phyloP scores from a whole-genome alignment of 2,888 invertebrate genomes.

The Azorinus chamasolen region DNA sequence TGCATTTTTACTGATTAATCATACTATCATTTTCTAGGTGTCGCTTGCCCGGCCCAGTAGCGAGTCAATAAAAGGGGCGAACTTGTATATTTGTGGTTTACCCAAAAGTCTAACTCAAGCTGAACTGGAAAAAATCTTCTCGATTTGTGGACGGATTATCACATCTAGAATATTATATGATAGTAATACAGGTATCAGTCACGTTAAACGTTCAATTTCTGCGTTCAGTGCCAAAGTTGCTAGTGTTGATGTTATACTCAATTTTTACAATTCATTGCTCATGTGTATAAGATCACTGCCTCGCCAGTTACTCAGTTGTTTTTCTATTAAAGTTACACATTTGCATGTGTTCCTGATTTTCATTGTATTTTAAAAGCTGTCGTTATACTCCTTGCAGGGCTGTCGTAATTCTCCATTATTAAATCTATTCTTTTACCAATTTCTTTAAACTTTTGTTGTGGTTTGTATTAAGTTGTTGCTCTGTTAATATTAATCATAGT shows the following conservation, averaged over 20 bases:
- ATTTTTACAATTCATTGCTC: constrained; percentile 45
- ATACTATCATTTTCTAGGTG: constrained; percentile 82
- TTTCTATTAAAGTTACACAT: constrained; percentile 15
- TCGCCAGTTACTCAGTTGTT: constrained; percentile 27
- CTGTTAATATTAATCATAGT: constrained; percentile 26
- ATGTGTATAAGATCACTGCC: constrained; percentile 53
- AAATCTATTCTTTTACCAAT: too few species aligned
- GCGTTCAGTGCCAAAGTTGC: constrained; percentile 52
- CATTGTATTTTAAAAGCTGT: too few species aligned
- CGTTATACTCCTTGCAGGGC: too few species aligned
- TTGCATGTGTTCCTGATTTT: constrained; percentile 24
- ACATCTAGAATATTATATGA: constrained; percentile 87
- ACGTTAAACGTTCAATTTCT: constrained; percentile 54
- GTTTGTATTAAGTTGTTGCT: constrained; percentile 45
- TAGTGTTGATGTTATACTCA: constrained; percentile 54
- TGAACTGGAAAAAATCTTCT: constrained; percentile 86
- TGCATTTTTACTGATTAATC: neutral
- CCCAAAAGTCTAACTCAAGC: constrained; percentile 86
- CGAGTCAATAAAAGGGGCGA: constrained; percentile 87
- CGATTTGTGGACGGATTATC: constrained; percentile 86
- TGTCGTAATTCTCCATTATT: too few species aligned
- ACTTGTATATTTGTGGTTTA: constrained; percentile 87
- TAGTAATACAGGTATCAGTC: constrained; percentile 85
- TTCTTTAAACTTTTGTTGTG: constrained; percentile 41
- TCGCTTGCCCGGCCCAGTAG: constrained; percentile 87